These are phyloP conservation scores for Lasioglossum leucozonium DNA, from an alignment of 2,888 invertebrate species.

Conservation along the genomic window DNA sequence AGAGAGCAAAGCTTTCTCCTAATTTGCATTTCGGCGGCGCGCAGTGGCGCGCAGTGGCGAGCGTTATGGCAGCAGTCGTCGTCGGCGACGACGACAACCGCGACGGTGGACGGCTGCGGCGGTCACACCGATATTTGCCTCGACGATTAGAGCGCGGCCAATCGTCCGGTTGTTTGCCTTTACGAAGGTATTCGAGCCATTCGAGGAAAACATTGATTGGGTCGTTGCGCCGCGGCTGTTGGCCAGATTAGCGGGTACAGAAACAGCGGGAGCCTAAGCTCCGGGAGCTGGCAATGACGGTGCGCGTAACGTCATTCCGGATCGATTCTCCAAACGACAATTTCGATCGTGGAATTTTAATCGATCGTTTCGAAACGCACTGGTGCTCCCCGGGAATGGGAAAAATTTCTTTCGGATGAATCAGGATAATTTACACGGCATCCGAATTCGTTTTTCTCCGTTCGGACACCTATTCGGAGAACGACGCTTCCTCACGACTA, in stretches of 20 bases:
- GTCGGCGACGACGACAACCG: not conserved
- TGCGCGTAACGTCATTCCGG: slow-evolving; percentile 52
- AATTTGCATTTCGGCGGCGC: slow-evolving; percentile 72
- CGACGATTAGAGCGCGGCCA: slow-evolving; percentile 60
- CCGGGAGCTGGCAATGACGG: not conserved
- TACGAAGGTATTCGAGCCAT: slow-evolving; percentile 40
- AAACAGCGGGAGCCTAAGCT: slow-evolving; percentile 46
- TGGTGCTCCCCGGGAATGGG: not conserved
- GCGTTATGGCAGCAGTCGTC: not conserved
- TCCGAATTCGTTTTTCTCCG: not conserved
- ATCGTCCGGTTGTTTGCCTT: slow-evolving; percentile 49
- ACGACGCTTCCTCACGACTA: not conserved
- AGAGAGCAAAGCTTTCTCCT: slow-evolving; percentile 71
- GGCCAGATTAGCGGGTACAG: slow-evolving; percentile 50
- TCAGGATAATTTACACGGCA: not conserved
- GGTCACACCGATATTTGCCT: slow-evolving; percentile 63
- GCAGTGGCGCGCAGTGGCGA: not conserved
- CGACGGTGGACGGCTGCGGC: slow-evolving; percentile 10
- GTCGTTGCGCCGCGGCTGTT: slow-evolving; percentile 48
- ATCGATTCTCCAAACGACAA: slow-evolving; percentile 47
- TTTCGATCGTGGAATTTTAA: slow-evolving; percentile 56
- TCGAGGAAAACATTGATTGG: slow-evolving; percentile 55
- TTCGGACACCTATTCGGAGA: not conserved
- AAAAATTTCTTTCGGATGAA: slow-evolving; percentile 29
- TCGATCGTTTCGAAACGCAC: slow-evolving; percentile 57